Percentiles rank a stretch among this genome's conserved stretches.
Evolutionary conservation across 2,797 vertebrate species (phyloP).

Genomic region (Leontopithecus rosalia): DNA sequence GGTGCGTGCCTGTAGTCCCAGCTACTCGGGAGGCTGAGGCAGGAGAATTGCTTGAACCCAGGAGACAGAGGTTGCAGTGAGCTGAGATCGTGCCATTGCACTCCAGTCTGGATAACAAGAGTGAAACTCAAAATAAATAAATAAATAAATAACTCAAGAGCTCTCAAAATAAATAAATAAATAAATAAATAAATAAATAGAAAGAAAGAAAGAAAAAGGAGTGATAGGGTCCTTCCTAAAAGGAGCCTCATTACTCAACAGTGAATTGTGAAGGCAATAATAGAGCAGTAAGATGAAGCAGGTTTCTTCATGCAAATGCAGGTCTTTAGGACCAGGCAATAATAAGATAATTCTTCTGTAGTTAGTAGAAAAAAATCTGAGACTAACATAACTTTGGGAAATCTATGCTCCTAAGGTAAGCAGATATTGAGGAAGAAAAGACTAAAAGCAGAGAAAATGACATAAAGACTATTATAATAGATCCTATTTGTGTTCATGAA

Average conservation of each 20-base stretch:
- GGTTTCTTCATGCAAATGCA: neutral
- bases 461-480: neutral
- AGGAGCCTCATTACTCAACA: neutral
- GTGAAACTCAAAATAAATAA: no score
- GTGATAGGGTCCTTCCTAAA: neutral
- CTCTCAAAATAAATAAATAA: no score
- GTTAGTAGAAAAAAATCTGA: neutral
- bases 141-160: no score
- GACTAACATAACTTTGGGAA: neutral
- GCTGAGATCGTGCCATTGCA: no score
- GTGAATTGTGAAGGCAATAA: neutral
- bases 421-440: neutral
- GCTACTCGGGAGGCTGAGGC: no score
- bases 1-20: no score
- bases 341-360: neutral
- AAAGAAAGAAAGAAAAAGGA: neutral
- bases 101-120: no score
- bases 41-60: no score
- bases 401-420: neutral
- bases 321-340: neutral
- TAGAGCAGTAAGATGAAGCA: neutral
- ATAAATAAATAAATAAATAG: no score
- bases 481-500: neutral
- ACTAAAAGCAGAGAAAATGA: neutral
- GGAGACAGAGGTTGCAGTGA: no score